A percentile compares a stretch with the other conserved stretches of the same genome.
Evolutionary conservation across 2,797 vertebrate genomes (phyloP).

Genomic region (Oreochromis grahami): DNA sequence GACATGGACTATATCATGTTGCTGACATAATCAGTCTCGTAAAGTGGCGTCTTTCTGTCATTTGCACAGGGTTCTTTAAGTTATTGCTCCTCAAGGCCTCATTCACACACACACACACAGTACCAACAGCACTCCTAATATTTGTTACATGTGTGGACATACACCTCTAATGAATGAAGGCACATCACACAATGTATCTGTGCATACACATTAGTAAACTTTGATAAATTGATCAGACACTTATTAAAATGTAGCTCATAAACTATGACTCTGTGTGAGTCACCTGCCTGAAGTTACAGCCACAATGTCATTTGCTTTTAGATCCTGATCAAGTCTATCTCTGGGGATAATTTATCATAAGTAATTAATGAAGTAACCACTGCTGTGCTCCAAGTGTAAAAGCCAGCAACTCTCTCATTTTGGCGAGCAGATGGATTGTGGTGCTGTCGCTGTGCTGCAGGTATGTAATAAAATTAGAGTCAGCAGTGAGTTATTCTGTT

Average conservation of each 20-base stretch:
- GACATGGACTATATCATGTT: not conserved
- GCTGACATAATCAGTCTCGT: not conserved
- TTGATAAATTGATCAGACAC: not conserved
- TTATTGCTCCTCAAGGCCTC: not conserved
- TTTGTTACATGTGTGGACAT: not conserved
- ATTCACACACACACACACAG: not conserved
- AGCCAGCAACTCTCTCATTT: not conserved
- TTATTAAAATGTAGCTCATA: not conserved
- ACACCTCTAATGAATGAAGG: not conserved
- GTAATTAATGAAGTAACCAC: not conserved
- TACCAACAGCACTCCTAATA: not conserved
- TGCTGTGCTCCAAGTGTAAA: not conserved
- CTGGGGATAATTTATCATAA: not conserved
- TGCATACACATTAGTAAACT: not conserved
- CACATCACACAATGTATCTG: not conserved
- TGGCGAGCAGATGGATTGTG: not conserved
- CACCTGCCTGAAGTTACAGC: not conserved
- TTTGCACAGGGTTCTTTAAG: not conserved
- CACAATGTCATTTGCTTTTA: not conserved
- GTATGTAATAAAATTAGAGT: not conserved
- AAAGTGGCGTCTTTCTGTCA: not conserved
- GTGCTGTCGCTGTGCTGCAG: not conserved
- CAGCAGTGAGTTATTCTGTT: not conserved
- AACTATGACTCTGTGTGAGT: not conserved
- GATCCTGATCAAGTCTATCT: not conserved